Evolutionary conservation across 1,140 invertebrate genomes (phyloP), one percentile per base, ranked within the genome.

Genomic region (Pachypeltis micranthus): DNA sequence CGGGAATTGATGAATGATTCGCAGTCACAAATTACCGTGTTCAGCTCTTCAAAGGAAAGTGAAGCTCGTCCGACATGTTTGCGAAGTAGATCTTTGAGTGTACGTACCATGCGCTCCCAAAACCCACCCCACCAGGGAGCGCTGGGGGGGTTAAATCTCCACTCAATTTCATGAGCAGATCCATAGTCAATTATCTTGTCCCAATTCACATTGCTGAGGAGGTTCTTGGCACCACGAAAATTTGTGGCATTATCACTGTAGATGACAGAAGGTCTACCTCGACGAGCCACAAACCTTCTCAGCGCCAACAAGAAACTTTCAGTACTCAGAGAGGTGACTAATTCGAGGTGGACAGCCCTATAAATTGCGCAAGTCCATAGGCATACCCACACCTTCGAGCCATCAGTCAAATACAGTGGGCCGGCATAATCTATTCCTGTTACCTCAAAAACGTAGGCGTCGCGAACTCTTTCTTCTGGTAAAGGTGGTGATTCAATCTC

Each of bases 71-170:
- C 72, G 1, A 75, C 55, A 59, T 66, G 67, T 57, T 67, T 65
- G 3, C 68, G 58, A 28, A 74, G 64, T 26, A 70, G 51, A 28
- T 63, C 47, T 62, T 77, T 76, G 4, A 72, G 47, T 4, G 75
- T 26, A 0, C 71, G 54, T 10, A 78, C 68, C n/a, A 79, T 28
- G 2, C 76, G 51, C 61, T 79, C 69, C 67, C 70, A 73, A 31
- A 64, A 72, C 12, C 76, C 76, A 26, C 75, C 74, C 70, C 72
- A 74, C 74, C 75, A 78, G n/a, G 75, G 67, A 2, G 74, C 69
- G 24, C 65, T 64, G 10, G 70, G 70, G 16, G 72, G 69, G 61
- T 69, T 74, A 62, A 74, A 75, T 39, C 64, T 64, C 75, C 75
- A 77, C 14, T 63, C 21, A 19, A 74, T 72, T 47, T 60, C 51